Percentiles rank a stretch among this genome's conserved stretches.
Evolutionary conservation across 1,140 invertebrate genomes (phyloP).

Genomic region (Acyrthosiphon pisum): DNA sequence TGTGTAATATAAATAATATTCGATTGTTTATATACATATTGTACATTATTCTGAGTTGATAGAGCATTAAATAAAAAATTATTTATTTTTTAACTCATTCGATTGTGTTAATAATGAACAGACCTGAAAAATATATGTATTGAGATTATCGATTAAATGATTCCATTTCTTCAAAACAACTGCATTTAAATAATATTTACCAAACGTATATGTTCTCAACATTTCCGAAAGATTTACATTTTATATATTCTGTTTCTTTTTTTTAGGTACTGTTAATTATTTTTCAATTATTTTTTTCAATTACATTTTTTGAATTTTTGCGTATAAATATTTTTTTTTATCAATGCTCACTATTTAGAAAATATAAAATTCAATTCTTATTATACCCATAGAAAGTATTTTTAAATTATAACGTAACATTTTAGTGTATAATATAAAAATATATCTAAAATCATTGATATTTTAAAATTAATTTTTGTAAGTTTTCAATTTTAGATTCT

Average conservation of each 20-base stretch:
- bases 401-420: too few relatives aligned
- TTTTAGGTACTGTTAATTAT: too few relatives aligned
- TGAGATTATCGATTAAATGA: neutral
- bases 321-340: too few relatives aligned
- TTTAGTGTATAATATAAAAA: too few relatives aligned
- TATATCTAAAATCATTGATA: too few relatives aligned
- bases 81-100: neutral
- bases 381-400: too few relatives aligned
- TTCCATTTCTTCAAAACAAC: neutral
- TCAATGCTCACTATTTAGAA: too few relatives aligned
- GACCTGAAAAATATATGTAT: neutral
- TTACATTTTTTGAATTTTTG: too few relatives aligned
- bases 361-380: too few relatives aligned
- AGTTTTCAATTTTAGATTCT: too few relatives aligned
- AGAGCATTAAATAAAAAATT: neutral
- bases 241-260: neutral
- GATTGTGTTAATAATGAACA: neutral
- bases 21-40: neutral
- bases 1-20: neutral
- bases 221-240: neutral
- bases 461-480: too few relatives aligned
- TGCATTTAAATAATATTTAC: neutral
- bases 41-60: neutral
- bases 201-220: neutral
- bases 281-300: too few relatives aligned